Conservation (phyloP, 2,797 vertebrate genomes). For the Hybognathus amarus region DNA sequence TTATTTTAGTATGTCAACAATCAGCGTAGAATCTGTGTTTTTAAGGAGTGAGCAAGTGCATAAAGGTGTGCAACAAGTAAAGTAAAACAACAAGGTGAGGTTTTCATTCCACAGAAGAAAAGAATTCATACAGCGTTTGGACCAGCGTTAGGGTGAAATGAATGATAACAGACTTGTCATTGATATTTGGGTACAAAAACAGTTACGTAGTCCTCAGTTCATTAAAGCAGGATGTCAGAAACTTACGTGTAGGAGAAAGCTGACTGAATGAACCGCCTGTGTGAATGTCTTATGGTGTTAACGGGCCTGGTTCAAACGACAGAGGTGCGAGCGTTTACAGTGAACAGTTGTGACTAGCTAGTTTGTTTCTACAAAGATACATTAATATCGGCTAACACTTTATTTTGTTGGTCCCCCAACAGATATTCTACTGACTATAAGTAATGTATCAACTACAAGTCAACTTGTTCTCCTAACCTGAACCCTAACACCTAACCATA, state of each 20-base stretch:
- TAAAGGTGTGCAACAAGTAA: background rate
- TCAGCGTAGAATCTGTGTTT: too few relatives aligned
- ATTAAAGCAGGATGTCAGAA: background rate
- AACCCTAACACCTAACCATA: too few relatives aligned
- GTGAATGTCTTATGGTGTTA: too few relatives aligned
- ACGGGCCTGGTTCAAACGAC: too few relatives aligned
- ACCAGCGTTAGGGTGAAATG: background rate
- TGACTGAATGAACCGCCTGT: background rate
- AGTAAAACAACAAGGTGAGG: background rate
- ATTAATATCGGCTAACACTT: too few relatives aligned
- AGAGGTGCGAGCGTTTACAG: too few relatives aligned
- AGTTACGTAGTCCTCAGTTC: background rate
- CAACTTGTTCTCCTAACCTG: too few relatives aligned
- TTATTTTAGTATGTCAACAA: too few relatives aligned
- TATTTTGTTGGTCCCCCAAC: too few relatives aligned
- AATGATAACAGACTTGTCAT: background rate
- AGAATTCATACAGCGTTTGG: background rate
- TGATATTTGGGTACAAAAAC: background rate
- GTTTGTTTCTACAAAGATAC: background rate
- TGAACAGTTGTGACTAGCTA: background rate
- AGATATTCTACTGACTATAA: too few relatives aligned
- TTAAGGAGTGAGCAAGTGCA: too few relatives aligned
- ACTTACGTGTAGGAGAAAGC: background rate
- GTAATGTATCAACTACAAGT: too few relatives aligned
- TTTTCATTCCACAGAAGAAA: background rate